Percentiles rank a stretch among this genome's conserved stretches.
These are phyloP conservation scores for Brotula barbata DNA, from an alignment of 2,797 vertebrate species.

Conservation along the genomic window DNA sequence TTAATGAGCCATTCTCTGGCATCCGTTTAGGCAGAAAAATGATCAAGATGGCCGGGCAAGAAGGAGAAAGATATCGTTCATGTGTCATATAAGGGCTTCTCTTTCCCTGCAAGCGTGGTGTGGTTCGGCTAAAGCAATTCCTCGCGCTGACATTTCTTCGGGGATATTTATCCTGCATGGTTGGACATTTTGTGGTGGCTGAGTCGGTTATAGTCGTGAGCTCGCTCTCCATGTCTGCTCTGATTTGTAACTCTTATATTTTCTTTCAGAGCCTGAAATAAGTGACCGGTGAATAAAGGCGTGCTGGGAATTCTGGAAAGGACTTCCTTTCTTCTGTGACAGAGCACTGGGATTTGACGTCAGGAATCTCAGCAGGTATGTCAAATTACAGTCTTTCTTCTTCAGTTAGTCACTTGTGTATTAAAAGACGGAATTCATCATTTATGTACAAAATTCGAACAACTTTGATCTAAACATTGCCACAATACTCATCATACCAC, in stretches of 20 bases:
- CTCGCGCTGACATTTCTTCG: conserved; percentile 62
- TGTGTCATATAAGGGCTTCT: conserved; percentile 48
- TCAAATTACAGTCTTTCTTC: conserved; percentile 2
- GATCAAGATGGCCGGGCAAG: conserved; percentile 57
- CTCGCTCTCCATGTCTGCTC: conserved; percentile 53
- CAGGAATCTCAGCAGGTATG: conserved; percentile 65
- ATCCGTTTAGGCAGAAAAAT: conserved; percentile 67
- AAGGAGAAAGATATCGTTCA: conserved; percentile 37
- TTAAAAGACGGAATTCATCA: not conserved
- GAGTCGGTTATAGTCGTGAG: conserved; percentile 48
- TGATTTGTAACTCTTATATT: conserved; percentile 62
- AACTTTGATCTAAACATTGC: no score
- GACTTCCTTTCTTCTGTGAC: conserved; percentile 39
- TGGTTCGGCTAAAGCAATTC: conserved; percentile 43
- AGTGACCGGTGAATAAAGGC: conserved; percentile 60
- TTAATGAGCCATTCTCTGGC: conserved; percentile 68
- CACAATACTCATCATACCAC: no score
- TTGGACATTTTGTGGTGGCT: conserved; percentile 56
- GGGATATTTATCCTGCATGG: conserved; percentile 67
- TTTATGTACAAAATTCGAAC: no score
- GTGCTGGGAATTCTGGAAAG: conserved; percentile 47
- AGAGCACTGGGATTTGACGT: conserved; percentile 61
- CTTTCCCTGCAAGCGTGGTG: conserved; percentile 19
- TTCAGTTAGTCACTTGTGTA: no score
- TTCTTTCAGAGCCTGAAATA: conserved; percentile 65